Evolutionary conservation across 2,797 vertebrate species (phyloP).

Genomic region (Dipus sagitta): DNA sequence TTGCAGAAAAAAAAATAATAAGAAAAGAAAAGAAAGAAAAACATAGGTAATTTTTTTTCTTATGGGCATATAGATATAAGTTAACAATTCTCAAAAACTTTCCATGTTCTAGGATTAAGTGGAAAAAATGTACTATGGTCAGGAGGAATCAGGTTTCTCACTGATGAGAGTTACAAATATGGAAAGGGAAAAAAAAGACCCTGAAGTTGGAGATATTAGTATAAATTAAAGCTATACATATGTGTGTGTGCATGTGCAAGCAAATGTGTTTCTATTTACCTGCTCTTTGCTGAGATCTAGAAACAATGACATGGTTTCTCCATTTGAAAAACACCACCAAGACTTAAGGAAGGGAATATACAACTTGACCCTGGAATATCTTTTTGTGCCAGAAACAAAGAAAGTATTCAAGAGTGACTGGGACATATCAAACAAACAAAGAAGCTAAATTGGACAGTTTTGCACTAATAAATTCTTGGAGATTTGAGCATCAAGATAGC

Average conservation of each 20-base stretch:
- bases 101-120: conserved; percentile 1
- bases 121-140: not conserved
- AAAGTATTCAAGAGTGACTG: not conserved
- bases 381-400: conserved; percentile 36
- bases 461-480: not conserved
- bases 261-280: not conserved
- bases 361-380: not conserved
- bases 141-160: not conserved
- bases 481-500: not conserved
- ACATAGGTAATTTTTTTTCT: not conserved
- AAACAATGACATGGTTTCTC: not conserved
- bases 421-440: not conserved
- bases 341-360: not conserved
- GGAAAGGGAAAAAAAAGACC: not conserved
- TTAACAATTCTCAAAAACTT: conserved; percentile 33
- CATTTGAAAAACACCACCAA: not conserved
- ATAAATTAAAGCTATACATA: not conserved
- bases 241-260: not conserved
- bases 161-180: not conserved
- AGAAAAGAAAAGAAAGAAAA: not conserved
- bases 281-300: not conserved
- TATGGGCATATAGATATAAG: not conserved
- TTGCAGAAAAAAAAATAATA: no score
- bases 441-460: not conserved
- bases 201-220: not conserved